These are phyloP conservation scores for Triplophysa siluroides DNA, from an alignment of 2,113 vertebrate genomes.

Conservation along the genomic window DNA sequence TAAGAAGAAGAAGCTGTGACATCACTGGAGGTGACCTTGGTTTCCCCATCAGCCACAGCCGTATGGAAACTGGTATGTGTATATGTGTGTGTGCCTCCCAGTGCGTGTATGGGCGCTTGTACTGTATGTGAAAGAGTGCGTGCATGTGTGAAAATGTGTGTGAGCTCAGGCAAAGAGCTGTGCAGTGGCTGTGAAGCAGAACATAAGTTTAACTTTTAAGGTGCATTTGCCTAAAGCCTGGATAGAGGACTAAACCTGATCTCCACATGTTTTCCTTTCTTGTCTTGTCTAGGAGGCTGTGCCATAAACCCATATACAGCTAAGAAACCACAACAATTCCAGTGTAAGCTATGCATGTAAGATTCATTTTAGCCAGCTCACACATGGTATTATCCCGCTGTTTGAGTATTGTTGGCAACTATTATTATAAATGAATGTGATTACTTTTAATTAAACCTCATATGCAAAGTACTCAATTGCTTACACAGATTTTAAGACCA, in stretches of 20 bases:
- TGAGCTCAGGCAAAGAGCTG: conserved; percentile 57
- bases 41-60: conserved; percentile 29
- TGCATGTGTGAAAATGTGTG: conserved; percentile 45
- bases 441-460: not conserved
- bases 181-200: conserved; percentile 47
- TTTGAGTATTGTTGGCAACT: no score
- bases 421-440: not conserved
- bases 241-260: conserved; percentile 20
- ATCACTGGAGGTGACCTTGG: conserved; percentile 53
- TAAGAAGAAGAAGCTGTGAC: no score
- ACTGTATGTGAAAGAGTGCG: conserved; percentile 45
- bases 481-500: not conserved
- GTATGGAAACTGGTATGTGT: conserved; percentile 37
- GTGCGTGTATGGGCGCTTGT: conserved; percentile 26
- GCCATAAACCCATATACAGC: not conserved
- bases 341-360: no score
- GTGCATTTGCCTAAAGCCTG: conserved; percentile 38
- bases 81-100: not conserved
- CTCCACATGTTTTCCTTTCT: conserved; percentile 4
- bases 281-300: not conserved
- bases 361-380: no score
- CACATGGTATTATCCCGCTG: no score
- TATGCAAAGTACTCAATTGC: not conserved
- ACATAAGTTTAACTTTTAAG: conserved; percentile 40
- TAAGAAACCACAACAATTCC: not conserved